A percentile compares a stretch with the other conserved stretches of the same genome.
These are phyloP conservation scores for Thumatha senex DNA, from an alignment of 2,888 invertebrate species.

Conservation along the genomic window DNA sequence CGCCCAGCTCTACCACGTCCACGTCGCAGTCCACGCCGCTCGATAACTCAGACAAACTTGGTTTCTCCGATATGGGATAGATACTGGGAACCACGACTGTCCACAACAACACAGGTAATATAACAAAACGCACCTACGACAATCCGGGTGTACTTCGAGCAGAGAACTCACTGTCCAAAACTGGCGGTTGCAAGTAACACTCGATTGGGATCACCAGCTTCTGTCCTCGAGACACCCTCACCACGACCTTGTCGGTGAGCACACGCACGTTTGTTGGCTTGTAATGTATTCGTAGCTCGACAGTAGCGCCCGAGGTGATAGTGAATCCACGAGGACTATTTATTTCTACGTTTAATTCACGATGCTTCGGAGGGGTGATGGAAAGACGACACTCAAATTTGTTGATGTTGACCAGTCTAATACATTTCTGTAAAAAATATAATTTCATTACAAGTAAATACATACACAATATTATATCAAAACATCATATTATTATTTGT, in stretches of 20 bases:
- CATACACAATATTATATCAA: too few relatives aligned
- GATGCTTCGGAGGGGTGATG: conserved; percentile 53
- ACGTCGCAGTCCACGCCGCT: neutral
- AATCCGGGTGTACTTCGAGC: neutral
- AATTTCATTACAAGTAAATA: neutral
- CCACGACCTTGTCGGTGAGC: conserved; percentile 44
- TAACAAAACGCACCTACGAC: neutral
- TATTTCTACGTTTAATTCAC: conserved; percentile 50
- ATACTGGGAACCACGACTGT: neutral
- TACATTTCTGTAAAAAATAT: conserved; percentile 38
- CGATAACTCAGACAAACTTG: neutral
- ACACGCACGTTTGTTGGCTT: conserved; percentile 49
- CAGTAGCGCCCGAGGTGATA: conserved; percentile 58
- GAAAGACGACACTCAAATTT: conserved; percentile 57
- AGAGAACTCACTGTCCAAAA: conserved; percentile 50
- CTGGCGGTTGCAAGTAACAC: conserved; percentile 65
- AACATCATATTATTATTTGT: too few relatives aligned
- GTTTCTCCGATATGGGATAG: neutral
- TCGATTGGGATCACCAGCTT: conserved; percentile 48
- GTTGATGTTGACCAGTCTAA: conserved; percentile 62
- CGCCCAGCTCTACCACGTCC: conserved; percentile 62
- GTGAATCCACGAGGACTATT: conserved; percentile 47
- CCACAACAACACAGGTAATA: neutral
- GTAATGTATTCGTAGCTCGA: conserved; percentile 53
- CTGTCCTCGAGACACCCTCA: conserved; percentile 45